These are phyloP conservation scores for Polietes domitor DNA, from an alignment of 2,888 invertebrate species.

Conservation along the genomic window DNA sequence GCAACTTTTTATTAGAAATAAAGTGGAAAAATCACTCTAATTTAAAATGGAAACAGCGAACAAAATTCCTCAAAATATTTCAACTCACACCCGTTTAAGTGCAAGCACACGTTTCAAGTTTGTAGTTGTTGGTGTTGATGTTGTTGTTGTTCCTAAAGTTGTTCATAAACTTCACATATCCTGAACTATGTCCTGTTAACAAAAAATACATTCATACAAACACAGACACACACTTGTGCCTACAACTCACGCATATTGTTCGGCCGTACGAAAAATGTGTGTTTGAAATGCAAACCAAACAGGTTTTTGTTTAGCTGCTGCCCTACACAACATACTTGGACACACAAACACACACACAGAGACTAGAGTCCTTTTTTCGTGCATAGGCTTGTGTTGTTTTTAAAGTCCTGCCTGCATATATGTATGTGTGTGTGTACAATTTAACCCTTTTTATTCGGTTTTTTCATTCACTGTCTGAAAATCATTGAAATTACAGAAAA, in stretches of 20 bases:
- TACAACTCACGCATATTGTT: conserved; percentile 15
- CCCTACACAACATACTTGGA: background rate
- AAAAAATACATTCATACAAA: conserved; percentile 11
- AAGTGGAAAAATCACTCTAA: conserved; percentile 26
- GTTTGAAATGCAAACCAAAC: conserved; percentile 68
- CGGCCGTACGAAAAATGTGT: background rate
- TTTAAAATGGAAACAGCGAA: conserved; percentile 26
- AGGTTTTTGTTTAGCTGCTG: conserved; percentile 73
- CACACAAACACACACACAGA: background rate
- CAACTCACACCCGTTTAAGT: conserved; percentile 1
- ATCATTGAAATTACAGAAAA: conserved; percentile 70
- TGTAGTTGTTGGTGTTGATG: too few relatives aligned
- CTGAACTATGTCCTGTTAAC: conserved; percentile 30
- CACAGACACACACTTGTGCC: background rate
- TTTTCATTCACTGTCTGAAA: conserved; percentile 53
- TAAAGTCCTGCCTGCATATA: conserved; percentile 6
- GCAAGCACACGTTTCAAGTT: background rate
- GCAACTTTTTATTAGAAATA: background rate
- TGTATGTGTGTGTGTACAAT: conserved; percentile 29
- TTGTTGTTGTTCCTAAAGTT: conserved; percentile 2
- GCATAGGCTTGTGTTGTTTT: conserved; percentile 11
- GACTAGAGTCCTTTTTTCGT: conserved; percentile 10
- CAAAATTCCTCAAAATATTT: background rate
- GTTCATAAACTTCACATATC: conserved; percentile 34
- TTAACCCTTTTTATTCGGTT: conserved; percentile 60